These are phyloP conservation scores for Carposina sasakii DNA, from an alignment of 1,140 invertebrate species.

Conservation along the genomic window DNA sequence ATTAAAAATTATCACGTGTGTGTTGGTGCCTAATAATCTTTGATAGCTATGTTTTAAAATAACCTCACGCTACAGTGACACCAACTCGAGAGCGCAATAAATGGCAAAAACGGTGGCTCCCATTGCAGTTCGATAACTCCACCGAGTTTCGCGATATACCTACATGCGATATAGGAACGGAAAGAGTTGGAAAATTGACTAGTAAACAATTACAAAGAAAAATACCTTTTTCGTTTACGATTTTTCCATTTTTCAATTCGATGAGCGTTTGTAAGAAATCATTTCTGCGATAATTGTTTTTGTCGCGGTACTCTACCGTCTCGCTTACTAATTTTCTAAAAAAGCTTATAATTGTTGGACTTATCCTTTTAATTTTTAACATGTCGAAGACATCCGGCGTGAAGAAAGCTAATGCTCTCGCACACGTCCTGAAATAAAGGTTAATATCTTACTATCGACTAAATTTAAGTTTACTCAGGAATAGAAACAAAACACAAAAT, in stretches of 20 bases:
- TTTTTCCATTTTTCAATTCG: slow-evolving; percentile 69
- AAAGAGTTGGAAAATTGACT: slow-evolving; percentile 4
- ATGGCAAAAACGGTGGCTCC: too few species aligned
- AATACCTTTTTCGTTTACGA: slow-evolving; percentile 38
- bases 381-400: slow-evolving; percentile 46
- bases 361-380: slow-evolving; percentile 43
- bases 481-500: too few species aligned
- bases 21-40: too few species aligned
- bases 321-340: slow-evolving; percentile 72
- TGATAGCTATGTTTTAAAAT: too few species aligned
- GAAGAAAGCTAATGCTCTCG: slow-evolving; percentile 47
- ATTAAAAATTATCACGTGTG: too few species aligned
- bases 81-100: too few species aligned
- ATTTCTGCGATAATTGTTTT: slow-evolving; percentile 61
- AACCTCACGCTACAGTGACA: too few species aligned
- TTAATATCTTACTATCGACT: too few species aligned
- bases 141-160: too few species aligned
- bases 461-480: too few species aligned
- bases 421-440: slow-evolving; percentile 48
- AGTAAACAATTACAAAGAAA: background rate
- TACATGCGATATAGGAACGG: too few species aligned
- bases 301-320: slow-evolving; percentile 70
- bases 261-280: slow-evolving; percentile 77
- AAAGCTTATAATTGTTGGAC: slow-evolving; percentile 54
- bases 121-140: too few species aligned